phyloP scores from a whole-genome alignment of 2,888 invertebrate genomes.

The Eledone cirrhosa region DNA sequence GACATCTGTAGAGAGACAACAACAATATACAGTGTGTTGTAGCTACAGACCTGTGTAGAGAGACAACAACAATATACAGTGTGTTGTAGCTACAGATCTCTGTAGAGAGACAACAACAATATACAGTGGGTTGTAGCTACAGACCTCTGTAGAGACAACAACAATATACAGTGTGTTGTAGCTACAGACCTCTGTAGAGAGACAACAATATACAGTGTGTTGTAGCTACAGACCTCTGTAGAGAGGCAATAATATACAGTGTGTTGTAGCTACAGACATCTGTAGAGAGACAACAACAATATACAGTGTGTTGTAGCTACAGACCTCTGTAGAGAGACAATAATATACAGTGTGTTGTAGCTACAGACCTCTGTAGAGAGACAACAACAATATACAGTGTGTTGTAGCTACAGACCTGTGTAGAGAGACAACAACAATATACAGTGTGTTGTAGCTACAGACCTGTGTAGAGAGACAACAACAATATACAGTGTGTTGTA shows the following conservation, averaged over 20 bases:
- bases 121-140: too few species aligned
- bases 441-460: too few species aligned
- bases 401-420: slow-evolving; percentile 54
- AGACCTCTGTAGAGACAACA: slow-evolving; percentile 45
- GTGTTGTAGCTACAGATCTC: slow-evolving; percentile 53
- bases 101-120: slow-evolving; percentile 36
- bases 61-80: too few species aligned
- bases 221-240: slow-evolving; percentile 52
- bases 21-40: too few species aligned
- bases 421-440: slow-evolving; percentile 29
- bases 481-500: too few species aligned
- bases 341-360: too few species aligned
- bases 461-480: slow-evolving; percentile 41
- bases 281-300: slow-evolving; percentile 36
- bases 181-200: slow-evolving; percentile 49
- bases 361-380: slow-evolving; percentile 48
- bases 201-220: too few species aligned
- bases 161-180: too few species aligned
- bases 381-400: too few species aligned
- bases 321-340: slow-evolving; percentile 44
- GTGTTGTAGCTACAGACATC: slow-evolving; percentile 53
- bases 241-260: slow-evolving; percentile 19
- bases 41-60: slow-evolving; percentile 50
- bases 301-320: too few species aligned
- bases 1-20: slow-evolving; percentile 41